Evolutionary conservation across 1,140 invertebrate species (phyloP).

Genomic region (Archivesica marissinica): DNA sequence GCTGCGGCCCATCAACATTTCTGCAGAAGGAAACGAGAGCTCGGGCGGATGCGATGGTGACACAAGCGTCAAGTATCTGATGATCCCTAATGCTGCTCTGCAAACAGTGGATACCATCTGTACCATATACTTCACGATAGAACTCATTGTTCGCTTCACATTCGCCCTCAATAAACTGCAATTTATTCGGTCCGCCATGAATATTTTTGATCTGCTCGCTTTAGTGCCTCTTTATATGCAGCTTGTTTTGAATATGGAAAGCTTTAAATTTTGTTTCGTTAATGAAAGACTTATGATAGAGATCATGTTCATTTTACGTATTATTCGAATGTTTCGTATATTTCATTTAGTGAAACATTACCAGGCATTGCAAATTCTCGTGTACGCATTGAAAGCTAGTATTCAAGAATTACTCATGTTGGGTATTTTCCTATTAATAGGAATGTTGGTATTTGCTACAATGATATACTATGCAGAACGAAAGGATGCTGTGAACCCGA

Average conservation of each 20-base stretch:
- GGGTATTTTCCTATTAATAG: constrained; percentile 98
- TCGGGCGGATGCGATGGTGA: constrained; percentile 37
- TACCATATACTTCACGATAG: constrained; percentile 84
- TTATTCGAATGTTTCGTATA: constrained; percentile 81
- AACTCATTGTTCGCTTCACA: constrained; percentile 83
- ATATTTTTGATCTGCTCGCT: constrained; percentile 85
- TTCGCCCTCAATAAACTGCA: constrained; percentile 82
- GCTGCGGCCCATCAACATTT: constrained; percentile 87
- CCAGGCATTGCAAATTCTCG: constrained; percentile 78
- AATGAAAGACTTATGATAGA: constrained; percentile 77
- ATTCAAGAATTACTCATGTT: constrained; percentile 87
- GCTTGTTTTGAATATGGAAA: constrained; percentile 71
- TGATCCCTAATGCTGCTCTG: constrained; percentile 70
- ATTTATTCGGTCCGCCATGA: constrained; percentile 83
- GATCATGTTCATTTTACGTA: constrained; percentile 79
- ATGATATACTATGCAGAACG: constrained; percentile 99
- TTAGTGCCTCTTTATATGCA: constrained; percentile 83
- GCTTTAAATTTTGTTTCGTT: constrained; percentile 74
- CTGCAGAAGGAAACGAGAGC: constrained; percentile 42
- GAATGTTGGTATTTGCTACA: constrained; percentile 98
- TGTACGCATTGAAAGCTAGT: constrained; percentile 80
- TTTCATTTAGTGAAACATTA: constrained; percentile 81
- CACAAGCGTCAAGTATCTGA: constrained; percentile 57
- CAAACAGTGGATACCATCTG: constrained; percentile 80
- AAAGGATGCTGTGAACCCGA: constrained; percentile 71